phyloP scores from a whole-genome alignment of 2,888 invertebrate species.

The Drosophila rellima region DNA sequence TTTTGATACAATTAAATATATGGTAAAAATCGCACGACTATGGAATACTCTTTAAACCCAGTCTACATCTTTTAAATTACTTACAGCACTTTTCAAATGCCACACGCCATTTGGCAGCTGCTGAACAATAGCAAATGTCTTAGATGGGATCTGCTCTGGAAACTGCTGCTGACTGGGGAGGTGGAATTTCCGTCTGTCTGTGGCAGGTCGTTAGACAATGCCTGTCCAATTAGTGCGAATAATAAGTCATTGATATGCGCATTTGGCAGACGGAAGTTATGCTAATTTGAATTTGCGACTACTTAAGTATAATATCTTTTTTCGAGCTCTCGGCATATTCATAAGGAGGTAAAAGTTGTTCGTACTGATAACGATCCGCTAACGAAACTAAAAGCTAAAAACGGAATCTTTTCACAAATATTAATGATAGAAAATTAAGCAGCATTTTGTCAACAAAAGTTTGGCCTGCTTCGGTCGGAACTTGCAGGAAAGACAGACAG shows the following conservation, averaged over 20 bases:
- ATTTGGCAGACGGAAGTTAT: conserved; percentile 72
- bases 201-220: conserved; percentile 22
- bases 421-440: conserved; percentile 79
- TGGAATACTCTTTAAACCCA: neutral
- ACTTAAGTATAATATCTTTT: conserved; percentile 43
- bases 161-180: conserved; percentile 1
- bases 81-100: too few relatives aligned
- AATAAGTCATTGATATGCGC: conserved; percentile 51
- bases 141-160: conserved; percentile 14
- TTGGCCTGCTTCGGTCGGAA: conserved; percentile 25
- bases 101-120: conserved; percentile 42
- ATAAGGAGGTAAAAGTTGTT: conserved; percentile 43
- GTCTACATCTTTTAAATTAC: neutral
- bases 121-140: conserved; percentile 54
- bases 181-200: neutral
- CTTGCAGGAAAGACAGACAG: neutral
- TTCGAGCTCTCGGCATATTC: conserved; percentile 45
- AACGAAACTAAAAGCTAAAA: conserved; percentile 44
- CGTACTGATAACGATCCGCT: conserved; percentile 56
- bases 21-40: neutral
- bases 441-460: conserved; percentile 64
- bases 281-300: conserved; percentile 66
- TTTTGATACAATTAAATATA: too few relatives aligned
- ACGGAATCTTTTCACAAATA: conserved; percentile 62
- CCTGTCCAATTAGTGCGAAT: conserved; percentile 68